Percentiles rank a stretch among this genome's conserved stretches.
These are phyloP conservation scores for Sylvietta virens DNA, from an alignment of 2,113 vertebrate species.

Conservation along the genomic window DNA sequence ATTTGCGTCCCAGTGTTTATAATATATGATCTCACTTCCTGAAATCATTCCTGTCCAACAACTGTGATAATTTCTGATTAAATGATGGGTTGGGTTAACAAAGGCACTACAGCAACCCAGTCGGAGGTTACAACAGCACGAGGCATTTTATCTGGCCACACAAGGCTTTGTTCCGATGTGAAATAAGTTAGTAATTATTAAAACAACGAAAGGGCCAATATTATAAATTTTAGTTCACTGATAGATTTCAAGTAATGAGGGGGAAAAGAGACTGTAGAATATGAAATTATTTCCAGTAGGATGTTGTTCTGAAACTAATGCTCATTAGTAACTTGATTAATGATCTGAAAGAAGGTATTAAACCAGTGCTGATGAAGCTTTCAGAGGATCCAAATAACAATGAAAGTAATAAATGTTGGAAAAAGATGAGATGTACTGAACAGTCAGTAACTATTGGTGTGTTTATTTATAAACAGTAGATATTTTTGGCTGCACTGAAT, in stretches of 20 bases:
- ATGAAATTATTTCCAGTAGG: not conserved
- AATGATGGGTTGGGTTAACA: not conserved
- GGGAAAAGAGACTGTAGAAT: not conserved
- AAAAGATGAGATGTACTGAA: not conserved
- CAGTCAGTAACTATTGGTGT: not conserved
- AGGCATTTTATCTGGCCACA: not conserved
- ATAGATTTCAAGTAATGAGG: not conserved
- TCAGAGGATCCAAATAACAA: not conserved
- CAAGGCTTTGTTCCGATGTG: not conserved
- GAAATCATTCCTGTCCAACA: not conserved
- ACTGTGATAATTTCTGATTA: not conserved
- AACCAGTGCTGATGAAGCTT: not conserved
- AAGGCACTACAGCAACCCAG: not conserved
- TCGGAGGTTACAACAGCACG: not conserved
- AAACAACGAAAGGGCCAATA: not conserved
- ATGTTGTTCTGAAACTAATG: not conserved
- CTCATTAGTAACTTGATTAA: slow-evolving; percentile 33
- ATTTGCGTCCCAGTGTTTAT: not conserved
- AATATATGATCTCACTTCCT: not conserved
- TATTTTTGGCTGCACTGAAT: not conserved
- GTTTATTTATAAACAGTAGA: not conserved
- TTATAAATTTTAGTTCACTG: not conserved
- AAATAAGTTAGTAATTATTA: not conserved
- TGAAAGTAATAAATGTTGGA: not conserved
- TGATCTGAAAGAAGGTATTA: slow-evolving; percentile 4